Base-by-base conservation (phyloP, 1,140 invertebrate genomes). In the Brachystomella parvula region DNA sequence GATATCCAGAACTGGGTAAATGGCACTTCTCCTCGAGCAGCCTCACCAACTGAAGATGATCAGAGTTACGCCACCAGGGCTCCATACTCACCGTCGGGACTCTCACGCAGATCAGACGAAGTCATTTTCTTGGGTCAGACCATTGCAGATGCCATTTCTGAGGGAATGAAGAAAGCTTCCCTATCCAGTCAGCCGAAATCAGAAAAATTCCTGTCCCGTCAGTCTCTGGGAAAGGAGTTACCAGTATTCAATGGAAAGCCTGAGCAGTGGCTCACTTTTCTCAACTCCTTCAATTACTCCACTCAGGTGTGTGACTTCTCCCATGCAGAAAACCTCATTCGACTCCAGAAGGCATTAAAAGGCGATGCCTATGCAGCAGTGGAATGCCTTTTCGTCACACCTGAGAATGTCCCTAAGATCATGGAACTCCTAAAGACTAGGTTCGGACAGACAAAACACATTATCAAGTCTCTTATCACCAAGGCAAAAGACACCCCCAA, bases 251-350 rank as follows among this genome's bases (percentile, higher is more conserved):
- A 19, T 47, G 65, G 65, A 1, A 56, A 47, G 17, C 65, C 65
- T 6, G 32, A 65, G 30, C 35, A 63, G 9, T 66, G 65, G 65
- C 65, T 44, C 1, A 44, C 57, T 6, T 66, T 66, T 44, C 29
- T 19, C n/a, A 17, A 21, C n/a, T n/a, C 28, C 3, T 66, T 3
- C 35, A 19, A 19, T 1, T 15, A 30, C 3, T 29, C 65, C 3
- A 66, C 65, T 15, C 6, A 30, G 35, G 17, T 65, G 2, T 66
- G 65, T 39, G 2, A 31, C 6, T 66, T 66, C 39, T 44, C 59
- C 2, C 35, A 33, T 1, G 30, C 21, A 12, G 24, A 66, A 28
- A 63, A 66, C 47, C 15, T 64, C 35, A 12, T 31, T 3, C 64
- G 64, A 15, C 31, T 60, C 21, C 57, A 35, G 31, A 35, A 60